Evolutionary conservation across 2,888 invertebrate genomes (phyloP), one percentile per base, ranked within the genome.

Genomic region (Eurytoma adleriae): DNA sequence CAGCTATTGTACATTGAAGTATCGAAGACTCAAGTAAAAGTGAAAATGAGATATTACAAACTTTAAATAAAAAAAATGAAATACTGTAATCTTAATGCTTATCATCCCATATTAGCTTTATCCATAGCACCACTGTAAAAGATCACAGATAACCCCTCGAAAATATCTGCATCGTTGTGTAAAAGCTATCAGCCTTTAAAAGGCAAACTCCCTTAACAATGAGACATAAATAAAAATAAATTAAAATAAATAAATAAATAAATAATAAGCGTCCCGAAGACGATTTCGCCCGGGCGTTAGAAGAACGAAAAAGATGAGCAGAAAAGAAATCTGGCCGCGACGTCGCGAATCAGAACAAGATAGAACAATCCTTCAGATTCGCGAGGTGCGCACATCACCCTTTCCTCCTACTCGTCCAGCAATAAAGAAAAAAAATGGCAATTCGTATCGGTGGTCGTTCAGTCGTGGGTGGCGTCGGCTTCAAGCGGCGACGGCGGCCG

Each of bases 201-300:
- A 59, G 14, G 50, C 14, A 24, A 64, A 54, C 59, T 64, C 40
- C 24, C 13, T 54, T 30, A 62, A 40, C n/a, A 54, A 59, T 54
- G n/a, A 30, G 14, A 64, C 20, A 50, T 57, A 40, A 59, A 52
- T 54, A 76, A 80, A 82, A 80, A 82, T 81, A 83, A 81, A 83
- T 78, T 30, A 30, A 79, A 80, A 71, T 71, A 79, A 83, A 83
- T 85, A 85, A 82, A 82, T 83, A 83, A 84, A 85, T 85, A 83
- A 82, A 16, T 30, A 30, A 27, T 64, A n/a, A 40, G 40, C 18
- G 30, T 64, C 40, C 3, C 30, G 30, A 3, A 3, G 30, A 30
- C 30, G 4, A 3, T 30, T 30, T 30, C 30, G 2, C 3, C 30
- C 4, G 30, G 4, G 30, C 30, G 4, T n/a, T n/a, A 30, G 4